A percentile compares a stretch with the other conserved stretches of the same genome.
Evolutionary conservation across 2,888 invertebrate species (phyloP).

Genomic region (Ommatoiulus sabulosus): DNA sequence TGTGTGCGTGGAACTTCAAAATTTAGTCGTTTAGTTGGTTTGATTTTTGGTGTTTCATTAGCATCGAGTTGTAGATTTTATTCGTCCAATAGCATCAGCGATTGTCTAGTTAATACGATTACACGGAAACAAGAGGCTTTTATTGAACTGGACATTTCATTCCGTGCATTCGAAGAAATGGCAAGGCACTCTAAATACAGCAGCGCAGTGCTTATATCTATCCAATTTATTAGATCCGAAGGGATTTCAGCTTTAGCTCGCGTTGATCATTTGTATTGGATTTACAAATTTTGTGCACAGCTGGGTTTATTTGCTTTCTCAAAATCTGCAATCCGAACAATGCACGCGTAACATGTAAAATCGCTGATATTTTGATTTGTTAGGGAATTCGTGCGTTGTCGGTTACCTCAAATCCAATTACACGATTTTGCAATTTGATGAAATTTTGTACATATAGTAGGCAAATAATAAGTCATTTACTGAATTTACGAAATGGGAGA

Average conservation of each 20-base stretch:
- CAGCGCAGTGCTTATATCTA: not conserved
- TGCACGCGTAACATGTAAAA: too few relatives aligned
- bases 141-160: conserved; percentile 14
- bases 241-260: not conserved
- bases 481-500: too few relatives aligned
- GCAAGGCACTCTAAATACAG: not conserved
- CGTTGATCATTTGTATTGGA: not conserved
- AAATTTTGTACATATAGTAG: too few relatives aligned
- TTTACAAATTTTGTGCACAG: not conserved
- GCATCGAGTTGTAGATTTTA: not conserved
- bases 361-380: too few relatives aligned
- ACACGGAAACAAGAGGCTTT: conserved; percentile 7
- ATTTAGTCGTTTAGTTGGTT: not conserved
- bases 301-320: not conserved
- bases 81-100: not conserved
- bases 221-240: not conserved
- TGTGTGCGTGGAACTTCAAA: too few relatives aligned
- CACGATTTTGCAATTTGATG: too few relatives aligned
- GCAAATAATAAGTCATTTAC: too few relatives aligned
- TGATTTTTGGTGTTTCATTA: not conserved
- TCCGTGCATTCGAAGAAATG: not conserved
- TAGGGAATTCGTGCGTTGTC: too few relatives aligned
- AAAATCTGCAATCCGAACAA: not conserved
- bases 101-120: conserved; percentile 34
- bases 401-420: too few relatives aligned